These are phyloP conservation scores for Ianthella basta DNA, from an alignment of 37 sponge, comb jelly and placozoan genomes.

Conservation along the genomic window DNA sequence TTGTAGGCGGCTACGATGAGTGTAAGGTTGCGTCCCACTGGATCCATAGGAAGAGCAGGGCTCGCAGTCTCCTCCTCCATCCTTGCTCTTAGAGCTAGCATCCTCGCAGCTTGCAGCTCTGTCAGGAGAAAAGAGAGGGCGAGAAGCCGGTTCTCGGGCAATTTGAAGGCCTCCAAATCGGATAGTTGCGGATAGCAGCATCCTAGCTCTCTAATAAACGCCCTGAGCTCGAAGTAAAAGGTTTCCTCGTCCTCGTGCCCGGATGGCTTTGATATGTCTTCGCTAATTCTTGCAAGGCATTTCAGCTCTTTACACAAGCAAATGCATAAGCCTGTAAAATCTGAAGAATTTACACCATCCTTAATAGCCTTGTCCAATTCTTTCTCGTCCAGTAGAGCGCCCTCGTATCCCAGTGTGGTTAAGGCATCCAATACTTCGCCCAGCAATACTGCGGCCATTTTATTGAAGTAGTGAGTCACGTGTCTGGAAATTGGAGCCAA, in stretches of 20 bases:
- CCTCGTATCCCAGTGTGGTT: slow-evolving; percentile 37
- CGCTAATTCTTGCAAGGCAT: slow-evolving; percentile 26
- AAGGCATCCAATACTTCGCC: neutral
- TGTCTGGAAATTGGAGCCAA: neutral
- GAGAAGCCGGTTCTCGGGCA: slow-evolving; percentile 31
- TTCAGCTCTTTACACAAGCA: slow-evolving; percentile 56
- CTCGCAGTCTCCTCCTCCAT: slow-evolving; percentile 1
- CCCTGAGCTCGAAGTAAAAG: slow-evolving; percentile 72
- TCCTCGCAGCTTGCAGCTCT: slow-evolving; percentile 64
- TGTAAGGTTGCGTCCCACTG: slow-evolving; percentile 22
- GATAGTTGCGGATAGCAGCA: slow-evolving; percentile 57
- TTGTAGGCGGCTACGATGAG: slow-evolving; percentile 55
- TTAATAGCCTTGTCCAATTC: slow-evolving; percentile 25
- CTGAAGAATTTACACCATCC: slow-evolving; percentile 41
- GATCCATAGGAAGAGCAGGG: neutral
- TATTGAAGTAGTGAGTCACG: neutral
- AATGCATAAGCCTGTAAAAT: slow-evolving; percentile 28
- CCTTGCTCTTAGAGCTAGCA: slow-evolving; percentile 13
- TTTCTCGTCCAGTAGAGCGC: slow-evolving; percentile 44
- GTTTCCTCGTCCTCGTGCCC: slow-evolving; percentile 70
- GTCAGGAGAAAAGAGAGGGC: slow-evolving; percentile 53
- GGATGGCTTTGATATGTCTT: slow-evolving; percentile 40
- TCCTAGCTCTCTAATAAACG: slow-evolving; percentile 64
- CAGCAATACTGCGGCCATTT: slow-evolving; percentile 14
- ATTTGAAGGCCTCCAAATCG: slow-evolving; percentile 20